These are phyloP conservation scores for Galago senegalensis DNA, from an alignment of 2,797 vertebrate species.

Conservation along the genomic window DNA sequence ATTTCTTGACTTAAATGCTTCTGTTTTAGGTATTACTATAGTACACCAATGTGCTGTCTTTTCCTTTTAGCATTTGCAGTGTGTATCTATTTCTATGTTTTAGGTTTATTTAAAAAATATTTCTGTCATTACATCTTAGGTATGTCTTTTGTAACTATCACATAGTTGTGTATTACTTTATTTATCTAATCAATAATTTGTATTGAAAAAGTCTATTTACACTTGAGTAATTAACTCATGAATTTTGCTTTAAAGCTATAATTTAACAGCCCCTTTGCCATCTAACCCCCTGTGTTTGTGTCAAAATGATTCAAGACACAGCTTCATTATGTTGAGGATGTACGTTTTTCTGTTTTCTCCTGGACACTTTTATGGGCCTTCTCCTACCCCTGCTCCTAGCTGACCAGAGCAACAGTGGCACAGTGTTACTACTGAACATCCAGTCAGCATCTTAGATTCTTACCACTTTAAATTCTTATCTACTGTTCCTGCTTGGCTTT, in stretches of 20 bases:
- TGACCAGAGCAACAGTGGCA: not conserved
- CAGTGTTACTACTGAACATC: not conserved
- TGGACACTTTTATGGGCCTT: not conserved
- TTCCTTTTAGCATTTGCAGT: not conserved
- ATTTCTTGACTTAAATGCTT: not conserved
- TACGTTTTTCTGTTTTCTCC: not conserved
- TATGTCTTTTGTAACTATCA: not conserved
- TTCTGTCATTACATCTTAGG: not conserved
- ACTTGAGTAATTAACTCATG: conserved; percentile 21
- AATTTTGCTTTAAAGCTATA: not conserved
- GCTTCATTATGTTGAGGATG: not conserved
- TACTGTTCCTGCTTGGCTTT: not conserved
- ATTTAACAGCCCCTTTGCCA: not conserved
- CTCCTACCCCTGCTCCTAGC: not conserved
- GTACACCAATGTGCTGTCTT: not conserved
- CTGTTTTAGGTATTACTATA: not conserved
- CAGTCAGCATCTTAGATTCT: not conserved
- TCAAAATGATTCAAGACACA: not conserved
- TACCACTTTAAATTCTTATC: not conserved
- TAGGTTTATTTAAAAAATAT: not conserved
- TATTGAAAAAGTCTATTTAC: not conserved
- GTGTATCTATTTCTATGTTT: not conserved
- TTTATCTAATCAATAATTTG: not conserved
- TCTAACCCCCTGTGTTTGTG: not conserved
- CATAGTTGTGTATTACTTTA: not conserved